Evolutionary conservation across 1,140 invertebrate species (phyloP).

Genomic region (Leptinotarsa defecta): DNA sequence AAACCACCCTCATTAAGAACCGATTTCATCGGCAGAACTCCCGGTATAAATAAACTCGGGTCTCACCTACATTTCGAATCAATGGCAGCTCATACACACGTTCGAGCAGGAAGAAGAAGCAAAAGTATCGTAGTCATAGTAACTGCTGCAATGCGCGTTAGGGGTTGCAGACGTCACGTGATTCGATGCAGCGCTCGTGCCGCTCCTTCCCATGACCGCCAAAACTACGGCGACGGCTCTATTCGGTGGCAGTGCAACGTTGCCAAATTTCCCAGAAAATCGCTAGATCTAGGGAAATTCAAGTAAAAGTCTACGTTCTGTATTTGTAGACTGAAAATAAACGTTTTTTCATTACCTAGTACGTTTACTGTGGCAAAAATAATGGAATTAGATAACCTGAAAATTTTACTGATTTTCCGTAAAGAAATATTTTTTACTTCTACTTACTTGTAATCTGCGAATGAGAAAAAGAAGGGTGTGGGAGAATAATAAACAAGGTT

Average conservation of each 20-base stretch:
- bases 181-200: conserved; percentile 22
- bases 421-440: too few relatives aligned
- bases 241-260: background rate
- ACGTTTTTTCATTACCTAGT: too few relatives aligned
- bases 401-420: too few relatives aligned
- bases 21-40: background rate
- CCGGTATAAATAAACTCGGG: background rate
- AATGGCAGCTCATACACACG: conserved; percentile 10
- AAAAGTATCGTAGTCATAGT: conserved; percentile 37
- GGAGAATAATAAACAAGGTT: too few relatives aligned
- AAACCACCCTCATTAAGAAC: too few relatives aligned
- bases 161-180: conserved; percentile 39
- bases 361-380: too few relatives aligned
- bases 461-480: too few relatives aligned
- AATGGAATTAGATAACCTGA: too few relatives aligned
- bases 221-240: conserved; percentile 15
- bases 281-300: background rate
- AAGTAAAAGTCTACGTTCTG: too few relatives aligned
- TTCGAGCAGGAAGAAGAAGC: conserved; percentile 4
- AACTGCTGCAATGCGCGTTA: conserved; percentile 37
- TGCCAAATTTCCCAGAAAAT: background rate
- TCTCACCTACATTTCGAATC: conserved; percentile 4
- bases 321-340: too few relatives aligned
- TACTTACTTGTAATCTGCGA: too few relatives aligned
- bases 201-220: conserved; percentile 27